Conservation (phyloP, 1,140 invertebrate species). For the Pseudomyrmex dendroicus region DNA sequence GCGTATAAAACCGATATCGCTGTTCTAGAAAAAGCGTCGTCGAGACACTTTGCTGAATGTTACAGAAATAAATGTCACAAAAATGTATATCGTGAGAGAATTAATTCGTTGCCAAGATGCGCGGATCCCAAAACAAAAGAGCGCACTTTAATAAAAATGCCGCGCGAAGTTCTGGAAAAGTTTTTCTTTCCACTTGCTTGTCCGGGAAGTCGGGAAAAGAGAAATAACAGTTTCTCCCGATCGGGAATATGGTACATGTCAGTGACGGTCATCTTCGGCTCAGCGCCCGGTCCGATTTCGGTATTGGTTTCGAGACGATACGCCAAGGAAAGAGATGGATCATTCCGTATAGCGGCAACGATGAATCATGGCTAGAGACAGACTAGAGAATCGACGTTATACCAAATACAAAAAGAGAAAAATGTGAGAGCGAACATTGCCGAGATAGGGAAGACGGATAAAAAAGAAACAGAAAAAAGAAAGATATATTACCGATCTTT, state of each 20-base stretch:
- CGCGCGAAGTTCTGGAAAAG: constrained; percentile 27
- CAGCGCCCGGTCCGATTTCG: constrained; percentile 69
- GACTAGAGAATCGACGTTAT: constrained; percentile 66
- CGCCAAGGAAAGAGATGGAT: constrained; percentile 83
- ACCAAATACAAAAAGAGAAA: constrained; percentile 62
- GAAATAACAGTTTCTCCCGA: constrained; percentile 33
- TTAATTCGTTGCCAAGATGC: constrained; percentile 6
- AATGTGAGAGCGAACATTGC: constrained; percentile 56
- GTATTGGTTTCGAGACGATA: constrained; percentile 60
- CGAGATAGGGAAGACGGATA: constrained; percentile 28
- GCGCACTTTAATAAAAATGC: constrained; percentile 23
- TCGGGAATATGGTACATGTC: constrained; percentile 53
- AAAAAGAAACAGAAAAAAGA: constrained; percentile 23
- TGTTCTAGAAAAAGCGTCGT: neutral
- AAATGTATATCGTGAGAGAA: neutral
- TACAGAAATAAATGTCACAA: constrained; percentile 5
- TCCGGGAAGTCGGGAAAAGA: neutral
- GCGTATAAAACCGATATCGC: neutral
- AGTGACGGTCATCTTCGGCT: constrained; percentile 48
- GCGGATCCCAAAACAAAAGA: neutral
- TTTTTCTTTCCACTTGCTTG: neutral
- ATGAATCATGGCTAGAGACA: constrained; percentile 83
- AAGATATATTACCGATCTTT: neutral
- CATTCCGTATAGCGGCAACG: constrained; percentile 82
- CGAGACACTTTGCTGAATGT: constrained; percentile 4